Evolutionary conservation across 2,797 vertebrate species (phyloP), one percentile per base, ranked within the genome.

Genomic region (Micrastur ruficollis): DNA sequence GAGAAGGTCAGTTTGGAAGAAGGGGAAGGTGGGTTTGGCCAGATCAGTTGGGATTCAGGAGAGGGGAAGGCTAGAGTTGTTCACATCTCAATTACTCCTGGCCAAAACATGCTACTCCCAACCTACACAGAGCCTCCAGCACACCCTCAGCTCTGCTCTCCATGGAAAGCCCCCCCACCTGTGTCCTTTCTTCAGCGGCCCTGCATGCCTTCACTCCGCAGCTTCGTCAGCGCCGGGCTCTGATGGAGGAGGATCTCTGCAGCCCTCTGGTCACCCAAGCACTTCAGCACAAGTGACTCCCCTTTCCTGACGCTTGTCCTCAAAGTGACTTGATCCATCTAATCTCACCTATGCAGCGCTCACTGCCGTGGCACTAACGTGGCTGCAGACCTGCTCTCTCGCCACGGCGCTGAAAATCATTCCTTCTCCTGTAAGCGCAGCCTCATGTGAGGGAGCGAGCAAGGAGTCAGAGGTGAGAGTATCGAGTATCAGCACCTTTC

Each of bases 281-380:
- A 14, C 8, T 50, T 19, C 55, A 49, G 80, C 75, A 20, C 12
- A 27, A n/a, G 34, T 19, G 47, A 20, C 42, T 42, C 58, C 40
- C 20, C 14, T 59, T 66, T 36, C 34, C 81, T 55, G 19, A 8
- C 12, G 0, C 49, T 58, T 85, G 18, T 13, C 58, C 49, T 16
- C 40, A 38, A 20, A 46, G 17, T 5, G 21, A 17, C 49, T 25
- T 14, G 27, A 12, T 12, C 52, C 20, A 23, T 12, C 52, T 38
- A 6, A 4, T 38, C 25, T 66, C 70, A 8, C 27, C 12, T 9
- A 2, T 5, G 26, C 9, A 11, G 46, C 4, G 40, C 61, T 73
- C 4, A 2, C 31, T 36, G 36, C 31, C 16, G 1, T 2, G 3
- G 59, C 27, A 22, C 67, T 61, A 3, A 14, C 0, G 3, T 7